Evolutionary conservation across 2,113 vertebrate species (phyloP), one percentile per base, ranked within the genome.

Genomic region (Seriola dumerili): DNA sequence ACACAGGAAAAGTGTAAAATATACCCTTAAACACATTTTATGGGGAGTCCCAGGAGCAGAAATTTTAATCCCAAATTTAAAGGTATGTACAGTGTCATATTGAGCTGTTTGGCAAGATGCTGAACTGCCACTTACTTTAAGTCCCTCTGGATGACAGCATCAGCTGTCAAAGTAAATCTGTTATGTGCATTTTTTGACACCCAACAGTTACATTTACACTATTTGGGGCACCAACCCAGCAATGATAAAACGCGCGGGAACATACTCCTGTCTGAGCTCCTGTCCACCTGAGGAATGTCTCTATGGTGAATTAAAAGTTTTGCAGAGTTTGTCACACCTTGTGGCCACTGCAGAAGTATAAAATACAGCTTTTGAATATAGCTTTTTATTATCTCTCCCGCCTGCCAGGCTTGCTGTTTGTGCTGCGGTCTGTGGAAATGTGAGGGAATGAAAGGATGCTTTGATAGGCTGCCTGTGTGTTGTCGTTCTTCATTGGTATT

Each of bases 401-500:
- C 63, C 72, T 76, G 87, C 54, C 76, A 71, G 67, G 69, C 62
- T 64, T 40, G 42, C 63, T 77, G 76, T 78, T 80, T 79, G 80
- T 70, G 77, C 84, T 44, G 71, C 14, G 76, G 86, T 85, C 86
- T 81, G 84, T 82, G 72, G 74, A 70, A 88, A 85, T 88, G 81
- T 36, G 46, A 69, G 63, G 68, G 63, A 89, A 87, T 92, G 89
- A 91, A 93, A 85, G 85, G 80, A 87, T 40, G 80, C 89, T 91
- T 91, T 91, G 92, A 93, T 86, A 82, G 78, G 78, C 85, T 87
- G 81, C 72, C 72, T 83, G 61, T 11, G 4, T 80, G 79, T 76
- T 81, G 69, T 83, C 46, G 12, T 76, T 88, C 72, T 68, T 94
- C 91, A 94, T 95, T 94, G 92, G 87, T 93, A 94, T 95, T 93